These are phyloP conservation scores for Capitulum mitella DNA, from an alignment of 2,888 invertebrate species.

Conservation along the genomic window DNA sequence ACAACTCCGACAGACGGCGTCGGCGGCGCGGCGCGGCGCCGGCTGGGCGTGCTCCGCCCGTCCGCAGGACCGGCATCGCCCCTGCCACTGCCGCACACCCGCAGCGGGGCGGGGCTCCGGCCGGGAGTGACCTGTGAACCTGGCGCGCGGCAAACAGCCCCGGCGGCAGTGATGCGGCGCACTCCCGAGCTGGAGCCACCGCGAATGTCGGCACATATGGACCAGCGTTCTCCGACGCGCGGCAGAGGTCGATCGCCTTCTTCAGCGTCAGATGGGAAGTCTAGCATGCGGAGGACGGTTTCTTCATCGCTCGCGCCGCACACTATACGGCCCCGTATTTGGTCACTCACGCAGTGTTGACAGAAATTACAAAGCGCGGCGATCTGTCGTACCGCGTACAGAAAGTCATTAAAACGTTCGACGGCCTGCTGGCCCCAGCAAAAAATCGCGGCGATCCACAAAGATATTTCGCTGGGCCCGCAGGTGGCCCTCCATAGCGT, in stretches of 20 bases:
- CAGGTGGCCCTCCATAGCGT: background rate
- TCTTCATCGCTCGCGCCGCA: background rate
- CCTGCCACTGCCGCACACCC: background rate
- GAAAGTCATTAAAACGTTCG: background rate
- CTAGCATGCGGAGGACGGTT: background rate
- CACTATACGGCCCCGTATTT: background rate
- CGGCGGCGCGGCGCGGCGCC: background rate
- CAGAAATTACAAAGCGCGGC: background rate
- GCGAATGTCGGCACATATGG: background rate
- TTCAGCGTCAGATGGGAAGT: background rate
- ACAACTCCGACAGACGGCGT: background rate
- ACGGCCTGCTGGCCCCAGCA: background rate
- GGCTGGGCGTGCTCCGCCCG: background rate
- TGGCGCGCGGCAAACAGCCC: background rate
- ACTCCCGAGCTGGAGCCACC: background rate
- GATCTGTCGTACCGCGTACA: background rate
- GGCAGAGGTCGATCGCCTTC: background rate
- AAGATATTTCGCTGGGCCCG: background rate
- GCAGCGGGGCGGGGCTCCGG: background rate
- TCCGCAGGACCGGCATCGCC: background rate
- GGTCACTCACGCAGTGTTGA: background rate
- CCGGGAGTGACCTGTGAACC: too few species aligned
- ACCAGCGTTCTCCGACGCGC: background rate
- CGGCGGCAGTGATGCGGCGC: background rate
- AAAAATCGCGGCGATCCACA: background rate